Percentiles rank a stretch among this genome's conserved stretches.
These are phyloP conservation scores for Diplogasteroides magnus DNA, from an alignment of 1,140 invertebrate species.

Conservation along the genomic window DNA sequence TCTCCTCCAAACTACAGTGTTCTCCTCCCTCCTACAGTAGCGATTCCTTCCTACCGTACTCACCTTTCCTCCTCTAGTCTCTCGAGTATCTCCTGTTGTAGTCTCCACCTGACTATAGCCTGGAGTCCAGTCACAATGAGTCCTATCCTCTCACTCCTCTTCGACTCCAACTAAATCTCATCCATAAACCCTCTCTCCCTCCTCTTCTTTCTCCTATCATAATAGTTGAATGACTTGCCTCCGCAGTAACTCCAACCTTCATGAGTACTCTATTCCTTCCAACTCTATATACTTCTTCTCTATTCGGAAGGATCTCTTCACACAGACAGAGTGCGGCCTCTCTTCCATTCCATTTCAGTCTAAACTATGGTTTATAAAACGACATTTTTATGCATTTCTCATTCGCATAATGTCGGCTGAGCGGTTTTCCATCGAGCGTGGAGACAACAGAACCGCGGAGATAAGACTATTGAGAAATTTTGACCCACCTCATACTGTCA, in stretches of 20 bases:
- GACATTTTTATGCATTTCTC: background rate
- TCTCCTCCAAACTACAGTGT: too few species aligned
- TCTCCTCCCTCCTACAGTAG: too few species aligned
- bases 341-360: constrained; percentile 14
- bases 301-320: constrained; percentile 10
- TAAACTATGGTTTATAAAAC: background rate
- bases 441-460: constrained; percentile 8
- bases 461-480: too few species aligned
- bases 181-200: background rate
- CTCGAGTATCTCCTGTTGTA: constrained; percentile 11
- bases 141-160: constrained; percentile 31
- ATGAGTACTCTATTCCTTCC: constrained; percentile 48
- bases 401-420: background rate
- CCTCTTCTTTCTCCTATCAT: background rate
- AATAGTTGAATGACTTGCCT: constrained; percentile 22
- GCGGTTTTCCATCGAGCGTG: background rate
- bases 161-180: constrained; percentile 36
- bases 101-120: constrained; percentile 42
- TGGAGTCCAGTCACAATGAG: constrained; percentile 34
- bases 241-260: constrained; percentile 45
- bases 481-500: background rate
- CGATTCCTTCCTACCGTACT: constrained; percentile 13
- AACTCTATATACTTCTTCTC: constrained; percentile 35
- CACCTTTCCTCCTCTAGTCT: constrained; percentile 35
- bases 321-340: constrained; percentile 23